Base-by-base conservation (phyloP, 2,888 invertebrate species). In the Branchipolynoe longqiensis region DNA sequence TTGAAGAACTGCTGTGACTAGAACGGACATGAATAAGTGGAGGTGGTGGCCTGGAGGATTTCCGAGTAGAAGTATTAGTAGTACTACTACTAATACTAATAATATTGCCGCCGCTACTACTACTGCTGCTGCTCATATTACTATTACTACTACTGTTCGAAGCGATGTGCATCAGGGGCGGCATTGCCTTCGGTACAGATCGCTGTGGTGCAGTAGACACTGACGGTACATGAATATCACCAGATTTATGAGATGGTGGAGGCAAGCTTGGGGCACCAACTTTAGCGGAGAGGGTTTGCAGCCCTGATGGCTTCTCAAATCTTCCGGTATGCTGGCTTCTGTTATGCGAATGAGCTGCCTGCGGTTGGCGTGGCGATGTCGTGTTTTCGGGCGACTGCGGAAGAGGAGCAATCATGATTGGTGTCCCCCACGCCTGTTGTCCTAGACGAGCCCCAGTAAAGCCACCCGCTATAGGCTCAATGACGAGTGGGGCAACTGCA, bases 161-260 rank as follows among this genome's bases (percentile, higher is more conserved):
- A 6, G 41, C 12, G 33, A 78, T 22, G 1, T 54, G 41, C n/a
- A 78, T 48, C 28, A 78, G 25, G 8, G 78, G 78, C 6, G 78
- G 78, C 48, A 78, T 78, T 12, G 78, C 48, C 78, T 78, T 78
- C 14, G 78, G 28, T 1, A 78, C 48, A 4, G 78, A 48, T 25
- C 78, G 41, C 18, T 41, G 78, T 6, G 78, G 78, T 1, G 48
- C 54, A 28, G 78, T 22, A 31, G 62, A 62, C 31, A 1, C 0
- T 18, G 22, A 25, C 14, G 56, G 3, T 12, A 25, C 12, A 12
- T 56, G 22, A 14, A 3, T 56, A 56, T 12, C 25, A 56, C 28
- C 25, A 25, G 28, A 25, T 31, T 62, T 56, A 1, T 62, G 62
- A 62, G 28, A 14, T 69, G 69, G 8, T 36, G 69, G 25, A 3